A percentile compares a stretch with the other conserved stretches of the same genome.
Conservation (phyloP, 2,888 invertebrate genomes). For the Apotomis capreana region DNA sequence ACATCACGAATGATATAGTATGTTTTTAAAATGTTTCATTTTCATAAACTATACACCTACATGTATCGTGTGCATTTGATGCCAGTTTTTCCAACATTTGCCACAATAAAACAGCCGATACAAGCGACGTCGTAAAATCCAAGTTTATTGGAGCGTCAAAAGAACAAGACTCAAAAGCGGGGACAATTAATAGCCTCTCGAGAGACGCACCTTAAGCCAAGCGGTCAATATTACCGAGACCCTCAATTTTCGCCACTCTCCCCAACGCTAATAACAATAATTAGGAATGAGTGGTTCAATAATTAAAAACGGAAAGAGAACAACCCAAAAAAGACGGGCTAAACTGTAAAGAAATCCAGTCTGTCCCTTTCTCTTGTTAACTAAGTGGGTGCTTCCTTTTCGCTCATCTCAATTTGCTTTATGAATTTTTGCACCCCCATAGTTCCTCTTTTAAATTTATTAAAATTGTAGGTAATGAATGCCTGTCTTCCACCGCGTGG, state of each 20-base stretch:
- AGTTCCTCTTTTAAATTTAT: constrained; percentile 71
- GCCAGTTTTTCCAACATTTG: constrained; percentile 25
- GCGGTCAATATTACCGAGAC: constrained; percentile 81
- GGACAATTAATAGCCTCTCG: constrained; percentile 81
- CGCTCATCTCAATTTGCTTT: constrained; percentile 69
- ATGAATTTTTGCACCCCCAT: constrained; percentile 64
- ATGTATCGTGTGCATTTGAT: background rate
- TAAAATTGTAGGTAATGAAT: constrained; percentile 63
- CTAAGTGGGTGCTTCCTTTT: constrained; percentile 53
- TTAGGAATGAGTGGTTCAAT: constrained; percentile 85
- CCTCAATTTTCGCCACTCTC: constrained; percentile 83
- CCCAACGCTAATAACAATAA: constrained; percentile 84
- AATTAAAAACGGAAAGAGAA: constrained; percentile 84
- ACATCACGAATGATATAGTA: no score
- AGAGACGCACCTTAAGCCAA: constrained; percentile 71
- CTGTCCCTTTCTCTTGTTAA: constrained; percentile 56
- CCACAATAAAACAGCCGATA: constrained; percentile 52
- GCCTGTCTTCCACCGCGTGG: constrained; percentile 48
- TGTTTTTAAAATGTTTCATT: no score
- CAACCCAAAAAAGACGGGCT: constrained; percentile 73
- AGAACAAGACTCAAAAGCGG: constrained; percentile 80
- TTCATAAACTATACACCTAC: background rate
- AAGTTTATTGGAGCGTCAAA: constrained; percentile 78
- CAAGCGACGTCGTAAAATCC: constrained; percentile 74
- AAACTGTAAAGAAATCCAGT: constrained; percentile 59